Conservation (phyloP, 1,140 invertebrate species). For the Chrysomallon squamiferum region DNA sequence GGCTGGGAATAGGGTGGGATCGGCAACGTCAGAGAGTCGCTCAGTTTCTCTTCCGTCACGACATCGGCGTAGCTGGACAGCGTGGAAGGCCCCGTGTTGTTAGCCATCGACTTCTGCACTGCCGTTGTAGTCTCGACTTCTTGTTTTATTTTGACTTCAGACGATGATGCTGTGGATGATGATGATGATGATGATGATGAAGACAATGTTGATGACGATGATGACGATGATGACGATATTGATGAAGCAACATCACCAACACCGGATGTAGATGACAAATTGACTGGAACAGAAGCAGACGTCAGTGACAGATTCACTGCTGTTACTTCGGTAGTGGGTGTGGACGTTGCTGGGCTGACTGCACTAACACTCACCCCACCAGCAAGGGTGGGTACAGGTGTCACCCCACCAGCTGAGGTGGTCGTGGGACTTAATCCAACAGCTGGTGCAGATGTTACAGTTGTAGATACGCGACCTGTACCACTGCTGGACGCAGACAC, state of each 20-base stretch:
- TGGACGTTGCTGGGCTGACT: neutral
- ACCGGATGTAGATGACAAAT: no score
- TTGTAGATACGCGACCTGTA: neutral
- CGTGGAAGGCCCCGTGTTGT: neutral
- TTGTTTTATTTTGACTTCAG: no score
- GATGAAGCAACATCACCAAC: no score
- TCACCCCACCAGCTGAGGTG: neutral
- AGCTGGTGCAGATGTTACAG: neutral
- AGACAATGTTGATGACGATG: no score
- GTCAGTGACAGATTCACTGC: neutral
- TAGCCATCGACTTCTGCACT: no score
- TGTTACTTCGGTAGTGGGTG: neutral
- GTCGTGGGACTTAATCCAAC: neutral
- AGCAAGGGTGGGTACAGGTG: no score
- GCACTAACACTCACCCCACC: neutral
- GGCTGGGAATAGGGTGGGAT: constrained; percentile 21
- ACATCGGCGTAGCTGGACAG: neutral
- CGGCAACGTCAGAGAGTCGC: constrained; percentile 44
- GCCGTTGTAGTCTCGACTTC: no score
- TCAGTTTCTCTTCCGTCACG: constrained; percentile 29
- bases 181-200: no score
- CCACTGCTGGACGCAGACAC: no score
- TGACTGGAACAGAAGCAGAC: neutral
- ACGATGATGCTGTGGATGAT: no score
- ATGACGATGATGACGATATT: no score